Evolutionary conservation across 2,797 vertebrate species (phyloP), one percentile per base, ranked within the genome.

Genomic region (Telmatherina bonti): DNA sequence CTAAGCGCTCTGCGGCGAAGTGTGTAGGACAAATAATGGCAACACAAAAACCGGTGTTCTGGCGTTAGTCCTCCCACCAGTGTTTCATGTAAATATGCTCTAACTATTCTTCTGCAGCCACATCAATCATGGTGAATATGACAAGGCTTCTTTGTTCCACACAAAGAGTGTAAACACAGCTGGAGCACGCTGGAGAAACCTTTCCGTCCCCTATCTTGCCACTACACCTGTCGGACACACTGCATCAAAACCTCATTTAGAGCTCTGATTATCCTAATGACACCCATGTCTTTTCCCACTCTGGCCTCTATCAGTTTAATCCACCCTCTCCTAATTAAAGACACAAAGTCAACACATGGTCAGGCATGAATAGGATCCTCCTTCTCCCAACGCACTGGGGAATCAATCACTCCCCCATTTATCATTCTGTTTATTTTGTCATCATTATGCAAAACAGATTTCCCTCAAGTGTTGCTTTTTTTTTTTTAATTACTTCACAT

Each of bases 121-220:
- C 91, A 95, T 95, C 93, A 93, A 94, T 95, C 93, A 94, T 73
- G 66, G 83, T 33, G 60, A 74, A 90, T 93, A 91, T 93, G 93
- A 93, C 91, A 93, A 91, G 86, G 85, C 85, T 67, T 84, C 80
- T 94, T 94, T 95, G 94, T 94, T 92, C 84, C 63, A 73, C 72
- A 90, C 88, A 91, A 88, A 91, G 83, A 90, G 82, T 77, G 92
- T 92, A 94, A 95, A 95, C 93, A 94, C 93, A 95, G 93, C 94
- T 94, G 94, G 92, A 90, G 82, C 86, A 77, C 54, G 82, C 77
- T 67, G 73, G 67, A 84, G 79, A 76, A 89, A 85, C 85, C 83
- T 88, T 77, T 86, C 85, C 85, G 53, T 83, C 85, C 88, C 85
- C 91, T 93, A 93, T 93, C 93, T 92, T 89, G 86, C 88, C 76